phyloP scores from a whole-genome alignment of 2,113 vertebrate genomes.

The Pavo muticus region DNA sequence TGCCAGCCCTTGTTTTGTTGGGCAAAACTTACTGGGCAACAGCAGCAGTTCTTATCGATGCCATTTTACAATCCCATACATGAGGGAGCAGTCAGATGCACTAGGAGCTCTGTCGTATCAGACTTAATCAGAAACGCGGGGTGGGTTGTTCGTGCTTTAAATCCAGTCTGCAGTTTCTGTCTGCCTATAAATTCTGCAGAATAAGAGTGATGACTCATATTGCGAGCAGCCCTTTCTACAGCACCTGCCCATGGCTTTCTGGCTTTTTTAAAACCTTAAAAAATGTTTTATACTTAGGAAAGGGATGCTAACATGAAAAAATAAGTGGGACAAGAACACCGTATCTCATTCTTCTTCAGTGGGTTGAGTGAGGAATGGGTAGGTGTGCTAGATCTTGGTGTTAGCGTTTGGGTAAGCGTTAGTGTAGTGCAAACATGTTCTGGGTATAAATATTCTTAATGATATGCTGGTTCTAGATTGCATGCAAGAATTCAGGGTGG shows the following conservation, averaged over 20 bases:
- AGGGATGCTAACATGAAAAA: background rate
- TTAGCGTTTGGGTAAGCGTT: background rate
- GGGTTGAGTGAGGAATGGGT: background rate
- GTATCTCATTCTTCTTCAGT: background rate
- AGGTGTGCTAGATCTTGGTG: background rate
- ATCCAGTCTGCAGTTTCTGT: constrained; percentile 29
- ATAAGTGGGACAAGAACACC: background rate
- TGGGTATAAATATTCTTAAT: background rate
- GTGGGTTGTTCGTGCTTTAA: background rate
- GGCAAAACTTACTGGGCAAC: background rate
- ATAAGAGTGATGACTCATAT: constrained; percentile 30
- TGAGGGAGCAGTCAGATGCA: background rate
- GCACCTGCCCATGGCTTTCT: background rate
- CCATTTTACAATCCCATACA: background rate
- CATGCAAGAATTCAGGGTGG: background rate
- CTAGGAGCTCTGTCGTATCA: background rate
- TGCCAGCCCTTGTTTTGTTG: constrained; percentile 19
- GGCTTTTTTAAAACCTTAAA: background rate
- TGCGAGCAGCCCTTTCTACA: background rate
- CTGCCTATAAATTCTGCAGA: constrained; percentile 15
- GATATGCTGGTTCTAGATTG: background rate
- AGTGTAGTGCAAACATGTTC: background rate
- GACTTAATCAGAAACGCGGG: background rate
- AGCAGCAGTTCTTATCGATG: constrained; percentile 12
- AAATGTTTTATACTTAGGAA: background rate